Conservation (phyloP, 2,113 vertebrate species). For the Leiothrix lutea region DNA sequence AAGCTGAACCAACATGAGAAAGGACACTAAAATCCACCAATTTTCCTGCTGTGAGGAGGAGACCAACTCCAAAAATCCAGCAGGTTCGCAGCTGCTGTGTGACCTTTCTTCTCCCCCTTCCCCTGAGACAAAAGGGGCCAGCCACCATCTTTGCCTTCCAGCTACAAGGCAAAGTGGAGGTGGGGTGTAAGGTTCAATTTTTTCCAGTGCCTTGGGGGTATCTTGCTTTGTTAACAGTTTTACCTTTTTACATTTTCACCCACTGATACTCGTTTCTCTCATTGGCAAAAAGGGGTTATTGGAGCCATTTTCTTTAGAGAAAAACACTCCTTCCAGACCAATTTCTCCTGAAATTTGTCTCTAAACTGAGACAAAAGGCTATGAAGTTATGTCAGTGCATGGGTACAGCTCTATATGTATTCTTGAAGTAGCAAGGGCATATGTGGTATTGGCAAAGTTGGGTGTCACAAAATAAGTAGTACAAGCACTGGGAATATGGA, state of each 20-base stretch:
- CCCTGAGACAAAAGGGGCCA: not conserved
- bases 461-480: not conserved
- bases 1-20: not conserved
- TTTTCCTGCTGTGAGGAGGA: not conserved
- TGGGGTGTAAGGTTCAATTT: not conserved
- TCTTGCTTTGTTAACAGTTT: not conserved
- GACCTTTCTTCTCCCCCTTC: too few relatives aligned
- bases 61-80: not conserved
- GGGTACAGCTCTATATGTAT: not conserved
- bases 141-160: fast-evolving
- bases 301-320: not conserved
- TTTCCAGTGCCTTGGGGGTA: not conserved
- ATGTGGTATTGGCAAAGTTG: not conserved
- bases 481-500: not conserved
- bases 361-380: not conserved
- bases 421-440: not conserved
- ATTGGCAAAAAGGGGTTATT: not conserved
- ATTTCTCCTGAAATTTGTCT: not conserved
- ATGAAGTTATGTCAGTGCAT: not conserved
- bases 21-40: not conserved
- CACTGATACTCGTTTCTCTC: not conserved
- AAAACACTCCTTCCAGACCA: not conserved
- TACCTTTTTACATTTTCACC: not conserved
- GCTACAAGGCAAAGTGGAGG: not conserved
- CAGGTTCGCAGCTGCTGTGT: not conserved